Base-by-base conservation (phyloP, 2,797 vertebrate species). In the Corythornis leucogaster region DNA sequence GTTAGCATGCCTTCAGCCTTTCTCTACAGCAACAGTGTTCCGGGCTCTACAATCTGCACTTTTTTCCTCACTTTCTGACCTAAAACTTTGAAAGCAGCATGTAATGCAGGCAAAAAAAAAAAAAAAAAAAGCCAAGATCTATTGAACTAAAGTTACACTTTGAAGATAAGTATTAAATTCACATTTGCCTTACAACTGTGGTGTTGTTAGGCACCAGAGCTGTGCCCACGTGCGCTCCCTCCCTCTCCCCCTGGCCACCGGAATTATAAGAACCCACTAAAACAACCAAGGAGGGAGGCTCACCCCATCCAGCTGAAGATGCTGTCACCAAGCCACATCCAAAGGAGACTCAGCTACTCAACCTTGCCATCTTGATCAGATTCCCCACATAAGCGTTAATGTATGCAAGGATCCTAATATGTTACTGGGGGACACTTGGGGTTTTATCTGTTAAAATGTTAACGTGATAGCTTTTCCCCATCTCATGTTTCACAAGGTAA, bases 381-480 rank as follows among this genome's bases (percentile, higher is more conserved):
- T 30, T 78, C 10, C 55, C 15, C 55, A 54, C 4, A 3, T 0
- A 1, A 30, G 11, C 7, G 1, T 18, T 54, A 50, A 42, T 18
- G 5, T 14, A 7, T 8, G 17, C 4, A 26, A 58, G 25, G 18
- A 33, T 38, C 46, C n/a, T 43, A n/a, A 16, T 4, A 51, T 40
- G 18, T 24, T 12, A 33, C 1, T 4, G 30, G 1, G 25, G 8
- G 16, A 2, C 15, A 43, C 7, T 0, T 20, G n/a, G 17, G 31
- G 3, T 3, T 48, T 84, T 25, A 25, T 30, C 51, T 30, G 9
- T 48, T 40, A 40, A 89, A 62, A 31, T 18, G 30, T 15, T 66
- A 15, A 45, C 0, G 0, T 2, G 8, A 35, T 0, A 18, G 19
- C 12, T 62, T 69, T 58, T 67, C 9, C 26, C 55, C 40, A 31